phyloP scores from a whole-genome alignment of 2,888 invertebrate genomes.

The Griposia aprilina region DNA sequence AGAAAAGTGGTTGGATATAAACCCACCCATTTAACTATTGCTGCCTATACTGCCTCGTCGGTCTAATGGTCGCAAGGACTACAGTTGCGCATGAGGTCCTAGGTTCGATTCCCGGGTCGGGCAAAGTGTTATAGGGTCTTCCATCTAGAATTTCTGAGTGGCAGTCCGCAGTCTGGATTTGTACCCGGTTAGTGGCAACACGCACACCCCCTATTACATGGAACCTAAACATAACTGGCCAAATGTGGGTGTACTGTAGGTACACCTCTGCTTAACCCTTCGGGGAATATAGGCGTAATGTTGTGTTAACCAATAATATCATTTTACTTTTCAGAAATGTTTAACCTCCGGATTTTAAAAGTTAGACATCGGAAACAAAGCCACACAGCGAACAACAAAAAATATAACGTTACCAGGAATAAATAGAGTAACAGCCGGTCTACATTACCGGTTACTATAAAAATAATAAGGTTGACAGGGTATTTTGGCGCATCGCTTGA shows the following conservation, averaged over 20 bases:
- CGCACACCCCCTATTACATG: background rate
- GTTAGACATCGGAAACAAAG: slow-evolving; percentile 5
- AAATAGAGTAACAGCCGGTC: slow-evolving; percentile 31
- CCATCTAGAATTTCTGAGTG: background rate
- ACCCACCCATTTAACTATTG: too few relatives aligned
- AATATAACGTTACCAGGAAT: slow-evolving; percentile 17
- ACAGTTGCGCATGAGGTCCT: background rate
- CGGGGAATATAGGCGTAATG: background rate
- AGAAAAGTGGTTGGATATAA: too few relatives aligned
- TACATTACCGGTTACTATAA: slow-evolving; percentile 50
- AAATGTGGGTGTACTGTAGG: background rate
- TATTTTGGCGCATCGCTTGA: slow-evolving; percentile 63
- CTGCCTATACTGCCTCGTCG: background rate
- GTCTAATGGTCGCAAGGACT: background rate
- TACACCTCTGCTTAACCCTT: background rate
- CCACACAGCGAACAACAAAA: slow-evolving; percentile 8
- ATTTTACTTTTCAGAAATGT: background rate
- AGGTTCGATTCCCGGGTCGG: background rate
- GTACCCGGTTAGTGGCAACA: too few relatives aligned
- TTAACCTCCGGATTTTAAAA: background rate
- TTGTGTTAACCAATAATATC: background rate
- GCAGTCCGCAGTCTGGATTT: background rate
- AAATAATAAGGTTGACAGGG: slow-evolving; percentile 41
- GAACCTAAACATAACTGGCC: background rate
- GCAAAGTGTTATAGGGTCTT: background rate